These are phyloP conservation scores for Phyllostomus discolor DNA, from an alignment of 2,113 vertebrate species.

Conservation along the genomic window DNA sequence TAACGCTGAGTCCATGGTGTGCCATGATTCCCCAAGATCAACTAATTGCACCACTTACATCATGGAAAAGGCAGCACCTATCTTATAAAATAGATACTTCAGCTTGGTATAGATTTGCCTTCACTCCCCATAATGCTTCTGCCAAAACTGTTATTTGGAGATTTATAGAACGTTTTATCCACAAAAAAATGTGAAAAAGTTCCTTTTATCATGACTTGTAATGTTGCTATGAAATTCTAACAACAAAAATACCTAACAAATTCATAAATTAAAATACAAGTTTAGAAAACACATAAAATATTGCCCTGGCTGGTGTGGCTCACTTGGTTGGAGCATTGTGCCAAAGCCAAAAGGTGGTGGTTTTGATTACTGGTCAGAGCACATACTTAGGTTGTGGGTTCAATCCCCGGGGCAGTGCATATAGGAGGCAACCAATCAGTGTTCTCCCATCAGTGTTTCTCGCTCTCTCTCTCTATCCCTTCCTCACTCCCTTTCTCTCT, in stretches of 20 bases:
- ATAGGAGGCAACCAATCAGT: no score
- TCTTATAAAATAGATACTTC: background rate
- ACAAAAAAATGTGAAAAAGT: background rate
- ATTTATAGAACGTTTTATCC: background rate
- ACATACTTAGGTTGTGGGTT: no score
- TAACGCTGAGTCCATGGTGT: no score
- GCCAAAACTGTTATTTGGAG: background rate
- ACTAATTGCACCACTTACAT: background rate
- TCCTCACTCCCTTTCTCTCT: no score
- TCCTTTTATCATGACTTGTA: background rate
- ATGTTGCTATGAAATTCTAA: background rate
- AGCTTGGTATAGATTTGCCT: background rate
- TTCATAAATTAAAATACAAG: background rate
- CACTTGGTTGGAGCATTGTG: no score
- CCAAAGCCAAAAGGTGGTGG: no score
- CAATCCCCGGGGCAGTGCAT: no score
- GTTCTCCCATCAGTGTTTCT: no score
- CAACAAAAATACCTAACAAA: background rate
- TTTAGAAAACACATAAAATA: background rate
- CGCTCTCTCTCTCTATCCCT: no score
- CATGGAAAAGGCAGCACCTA: background rate
- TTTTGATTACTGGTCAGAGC: no score
- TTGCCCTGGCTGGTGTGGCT: no score
- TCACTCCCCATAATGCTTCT: background rate
- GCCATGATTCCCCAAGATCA: background rate